phyloP scores from a whole-genome alignment of 2,888 invertebrate species.

The Microplitis manilae region DNA sequence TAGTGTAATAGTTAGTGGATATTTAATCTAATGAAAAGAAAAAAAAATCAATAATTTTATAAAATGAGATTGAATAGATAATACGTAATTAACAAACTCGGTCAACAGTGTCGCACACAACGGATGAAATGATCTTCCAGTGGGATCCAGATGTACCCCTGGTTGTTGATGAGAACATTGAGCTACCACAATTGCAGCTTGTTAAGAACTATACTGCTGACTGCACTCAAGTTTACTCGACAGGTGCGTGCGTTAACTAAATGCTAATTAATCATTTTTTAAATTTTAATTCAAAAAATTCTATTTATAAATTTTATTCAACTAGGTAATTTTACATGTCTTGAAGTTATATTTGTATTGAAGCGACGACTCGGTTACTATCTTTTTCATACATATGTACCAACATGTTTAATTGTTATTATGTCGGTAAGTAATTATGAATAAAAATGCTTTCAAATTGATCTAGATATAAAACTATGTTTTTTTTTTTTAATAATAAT shows the following conservation, averaged over 20 bases:
- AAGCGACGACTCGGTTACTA: conserved; percentile 92
- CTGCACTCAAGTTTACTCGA: conserved; percentile 93
- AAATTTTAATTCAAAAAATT: conserved; percentile 18
- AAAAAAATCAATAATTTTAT: conserved; percentile 52
- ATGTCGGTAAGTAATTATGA: conserved; percentile 82
- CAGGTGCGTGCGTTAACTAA: conserved; percentile 74
- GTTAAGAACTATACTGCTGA: conserved; percentile 92
- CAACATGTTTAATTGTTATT: conserved; percentile 93
- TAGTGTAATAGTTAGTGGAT: not conserved
- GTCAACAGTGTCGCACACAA: conserved; percentile 90
- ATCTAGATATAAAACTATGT: not conserved
- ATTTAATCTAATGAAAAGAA: conserved; percentile 10
- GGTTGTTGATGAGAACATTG: conserved; percentile 91
- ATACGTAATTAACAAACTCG: conserved; percentile 61
- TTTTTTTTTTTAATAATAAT: not conserved
- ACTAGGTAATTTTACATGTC: conserved; percentile 90
- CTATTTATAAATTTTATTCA: conserved; percentile 54
- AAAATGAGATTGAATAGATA: conserved; percentile 47
- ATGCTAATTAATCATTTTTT: conserved; percentile 18
- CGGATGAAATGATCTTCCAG: conserved; percentile 93
- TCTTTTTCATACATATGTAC: conserved; percentile 94
- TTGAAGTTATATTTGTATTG: conserved; percentile 91
- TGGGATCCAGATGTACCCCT: conserved; percentile 93
- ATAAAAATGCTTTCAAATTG: too few relatives aligned
- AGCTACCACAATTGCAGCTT: conserved; percentile 89